Percentiles rank a stretch among this genome's conserved stretches.
These are phyloP conservation scores for Sinocyclocheilus anshuiensis DNA, from an alignment of 2,113 vertebrate genomes.

Conservation along the genomic window DNA sequence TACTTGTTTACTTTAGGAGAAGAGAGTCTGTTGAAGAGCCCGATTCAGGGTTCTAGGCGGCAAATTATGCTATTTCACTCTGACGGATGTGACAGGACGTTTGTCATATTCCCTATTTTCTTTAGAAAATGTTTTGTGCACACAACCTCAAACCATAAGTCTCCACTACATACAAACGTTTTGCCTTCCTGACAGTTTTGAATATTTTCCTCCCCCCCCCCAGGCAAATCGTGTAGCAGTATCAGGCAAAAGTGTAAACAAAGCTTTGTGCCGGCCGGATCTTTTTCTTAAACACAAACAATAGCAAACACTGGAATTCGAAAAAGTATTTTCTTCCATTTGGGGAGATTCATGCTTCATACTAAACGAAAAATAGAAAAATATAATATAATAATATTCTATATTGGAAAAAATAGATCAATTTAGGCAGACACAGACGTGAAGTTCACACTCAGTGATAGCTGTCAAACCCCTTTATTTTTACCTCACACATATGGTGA, in stretches of 20 bases:
- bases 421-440: not conserved
- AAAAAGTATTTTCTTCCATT: not conserved
- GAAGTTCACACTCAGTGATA: not conserved
- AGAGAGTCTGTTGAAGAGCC: not conserved
- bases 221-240: constrained; percentile 12
- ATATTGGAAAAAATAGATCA: not conserved
- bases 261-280: not conserved
- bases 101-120: constrained; percentile 27
- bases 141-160: constrained; percentile 32
- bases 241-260: constrained; percentile 30
- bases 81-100: constrained; percentile 7
- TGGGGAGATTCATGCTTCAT: not conserved
- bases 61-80: not conserved
- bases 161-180: constrained; percentile 27
- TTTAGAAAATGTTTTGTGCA: constrained; percentile 28
- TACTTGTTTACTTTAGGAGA: not conserved
- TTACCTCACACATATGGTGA: constrained; percentile 26
- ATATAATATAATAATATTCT: too few species aligned
- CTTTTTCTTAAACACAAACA: constrained; percentile 23
- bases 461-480: not conserved
- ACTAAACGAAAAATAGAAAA: too few species aligned
- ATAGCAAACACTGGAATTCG: not conserved
- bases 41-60: not conserved
- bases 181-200: constrained; percentile 5
- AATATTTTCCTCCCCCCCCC: constrained; percentile 31